Percentiles rank a stretch among this genome's conserved stretches.
Conservation (phyloP, 2,113 vertebrate genomes). For the Bubo bubo region DNA sequence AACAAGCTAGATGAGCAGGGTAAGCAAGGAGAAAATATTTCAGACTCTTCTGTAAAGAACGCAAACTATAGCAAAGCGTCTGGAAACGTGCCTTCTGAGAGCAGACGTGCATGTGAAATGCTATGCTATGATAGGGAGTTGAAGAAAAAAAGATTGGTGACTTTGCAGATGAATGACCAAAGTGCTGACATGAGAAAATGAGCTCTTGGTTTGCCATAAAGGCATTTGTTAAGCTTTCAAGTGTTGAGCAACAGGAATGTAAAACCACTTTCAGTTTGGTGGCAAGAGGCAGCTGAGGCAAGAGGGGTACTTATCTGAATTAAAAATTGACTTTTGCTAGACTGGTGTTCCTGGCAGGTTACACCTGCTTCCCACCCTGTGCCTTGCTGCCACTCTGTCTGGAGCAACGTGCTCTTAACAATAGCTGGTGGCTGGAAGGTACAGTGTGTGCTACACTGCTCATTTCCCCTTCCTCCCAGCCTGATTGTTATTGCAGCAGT, state of each 20-base stretch:
- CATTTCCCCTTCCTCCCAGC: conserved; percentile 74
- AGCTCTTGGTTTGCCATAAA: not conserved
- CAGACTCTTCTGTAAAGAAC: not conserved
- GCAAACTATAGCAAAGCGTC: not conserved
- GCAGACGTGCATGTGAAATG: not conserved
- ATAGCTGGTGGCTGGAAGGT: conserved; percentile 79
- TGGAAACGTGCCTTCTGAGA: not conserved
- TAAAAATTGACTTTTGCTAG: conserved; percentile 13
- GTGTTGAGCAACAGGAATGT: not conserved
- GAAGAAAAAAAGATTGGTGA: not conserved
- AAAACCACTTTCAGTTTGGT: not conserved
- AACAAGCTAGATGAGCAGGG: not conserved
- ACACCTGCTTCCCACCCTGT: conserved; percentile 61
- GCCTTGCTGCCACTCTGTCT: conserved; percentile 66
- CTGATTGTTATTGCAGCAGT: conserved; percentile 59
- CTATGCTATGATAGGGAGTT: not conserved
- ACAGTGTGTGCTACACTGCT: conserved; percentile 67
- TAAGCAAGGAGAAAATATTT: not conserved
- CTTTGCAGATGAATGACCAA: not conserved
- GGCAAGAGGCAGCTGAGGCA: not conserved
- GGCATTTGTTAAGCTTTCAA: not conserved
- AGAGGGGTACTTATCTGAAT: not conserved
- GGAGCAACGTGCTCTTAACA: conserved; percentile 66
- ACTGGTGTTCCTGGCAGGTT: conserved; percentile 41
- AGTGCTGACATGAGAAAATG: not conserved